These are phyloP conservation scores for Thera britannica DNA, from an alignment of 2,888 invertebrate species.

Conservation along the genomic window DNA sequence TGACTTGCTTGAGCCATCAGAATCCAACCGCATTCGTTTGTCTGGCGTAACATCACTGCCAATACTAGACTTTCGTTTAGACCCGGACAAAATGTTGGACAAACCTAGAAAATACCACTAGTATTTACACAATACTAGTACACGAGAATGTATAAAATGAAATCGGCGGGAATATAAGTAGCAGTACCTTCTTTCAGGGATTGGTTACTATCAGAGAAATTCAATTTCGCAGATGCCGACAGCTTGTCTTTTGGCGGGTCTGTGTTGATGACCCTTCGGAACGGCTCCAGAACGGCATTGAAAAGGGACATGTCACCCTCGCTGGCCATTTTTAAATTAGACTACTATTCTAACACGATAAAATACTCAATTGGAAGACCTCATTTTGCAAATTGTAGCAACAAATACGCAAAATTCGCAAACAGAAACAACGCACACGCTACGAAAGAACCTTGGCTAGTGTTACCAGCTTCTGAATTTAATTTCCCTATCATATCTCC, in stretches of 20 bases:
- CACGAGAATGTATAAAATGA: not conserved
- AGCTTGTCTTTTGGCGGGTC: constrained; percentile 78
- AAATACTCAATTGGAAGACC: constrained; percentile 20
- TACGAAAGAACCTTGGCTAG: too few species aligned
- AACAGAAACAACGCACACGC: not conserved
- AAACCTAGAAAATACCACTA: constrained; percentile 54
- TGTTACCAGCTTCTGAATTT: too few species aligned
- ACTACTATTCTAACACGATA: not conserved
- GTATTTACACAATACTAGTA: not conserved
- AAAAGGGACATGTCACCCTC: constrained; percentile 78
- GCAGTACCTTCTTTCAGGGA: constrained; percentile 73
- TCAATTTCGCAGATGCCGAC: constrained; percentile 72
- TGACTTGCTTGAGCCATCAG: constrained; percentile 51
- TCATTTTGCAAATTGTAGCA: constrained; percentile 22
- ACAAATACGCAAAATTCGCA: constrained; percentile 6
- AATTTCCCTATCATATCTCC: too few species aligned
- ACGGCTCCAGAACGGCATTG: constrained; percentile 77
- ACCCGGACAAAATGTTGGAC: constrained; percentile 62
- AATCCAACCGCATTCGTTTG: constrained; percentile 70
- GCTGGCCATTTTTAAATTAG: constrained; percentile 64
- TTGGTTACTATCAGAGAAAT: constrained; percentile 78
- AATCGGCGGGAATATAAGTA: not conserved
- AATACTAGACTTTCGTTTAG: constrained; percentile 75
- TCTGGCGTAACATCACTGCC: constrained; percentile 65
- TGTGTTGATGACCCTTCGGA: constrained; percentile 77